phyloP scores from a whole-genome alignment of 2,888 invertebrate genomes.

The Digitonthophagus gazella region DNA sequence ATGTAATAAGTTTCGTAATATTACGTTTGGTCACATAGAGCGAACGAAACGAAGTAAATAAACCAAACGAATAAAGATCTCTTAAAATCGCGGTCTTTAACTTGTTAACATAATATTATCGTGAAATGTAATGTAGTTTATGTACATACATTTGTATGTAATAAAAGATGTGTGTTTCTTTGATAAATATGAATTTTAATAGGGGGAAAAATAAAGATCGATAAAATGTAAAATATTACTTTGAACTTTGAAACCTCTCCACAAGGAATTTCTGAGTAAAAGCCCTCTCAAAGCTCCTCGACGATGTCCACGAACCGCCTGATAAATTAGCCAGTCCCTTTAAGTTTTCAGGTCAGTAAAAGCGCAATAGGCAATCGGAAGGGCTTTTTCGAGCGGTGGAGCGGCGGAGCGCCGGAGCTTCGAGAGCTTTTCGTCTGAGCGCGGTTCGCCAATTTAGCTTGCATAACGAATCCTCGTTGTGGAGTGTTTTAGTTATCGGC shows the following conservation, averaged over 20 bases:
- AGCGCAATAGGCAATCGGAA: conserved; percentile 8
- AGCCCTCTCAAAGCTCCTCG: neutral
- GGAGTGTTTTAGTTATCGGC: neutral
- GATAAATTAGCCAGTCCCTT: conserved; percentile 9
- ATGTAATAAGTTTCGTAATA: conserved; percentile 11
- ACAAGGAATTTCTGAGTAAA: neutral
- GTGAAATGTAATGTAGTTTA: no score
- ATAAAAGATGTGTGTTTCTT: no score
- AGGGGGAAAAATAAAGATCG: neutral
- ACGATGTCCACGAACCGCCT: neutral
- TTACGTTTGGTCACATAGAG: no score
- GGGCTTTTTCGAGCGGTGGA: conserved; percentile 5
- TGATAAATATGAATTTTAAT: no score
- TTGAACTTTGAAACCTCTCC: neutral
- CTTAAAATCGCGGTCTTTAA: no score
- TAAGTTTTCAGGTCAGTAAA: conserved; percentile 7
- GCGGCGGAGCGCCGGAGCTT: no score
- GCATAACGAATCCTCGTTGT: conserved; percentile 7
- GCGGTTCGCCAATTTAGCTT: neutral
- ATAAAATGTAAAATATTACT: neutral
- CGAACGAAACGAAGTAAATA: neutral
- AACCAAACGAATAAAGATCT: no score
- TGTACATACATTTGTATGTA: no score
- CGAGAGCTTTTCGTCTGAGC: conserved; percentile 3
- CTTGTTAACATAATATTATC: no score